Conservation (phyloP, 2,797 vertebrate species). For the Cyprinella venusta region DNA sequence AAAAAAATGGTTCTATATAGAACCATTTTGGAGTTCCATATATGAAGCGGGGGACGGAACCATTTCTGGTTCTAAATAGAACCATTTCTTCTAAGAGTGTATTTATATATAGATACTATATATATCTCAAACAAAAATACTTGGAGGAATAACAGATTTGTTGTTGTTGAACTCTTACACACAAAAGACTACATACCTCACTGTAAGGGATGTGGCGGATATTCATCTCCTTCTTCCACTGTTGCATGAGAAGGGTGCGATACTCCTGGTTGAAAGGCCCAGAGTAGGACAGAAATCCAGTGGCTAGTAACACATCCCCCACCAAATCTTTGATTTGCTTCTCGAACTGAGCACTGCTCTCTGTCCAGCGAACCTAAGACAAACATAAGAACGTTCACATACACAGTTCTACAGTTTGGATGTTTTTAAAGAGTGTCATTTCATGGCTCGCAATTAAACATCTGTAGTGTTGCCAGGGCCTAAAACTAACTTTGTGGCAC, state of each 20-base stretch:
- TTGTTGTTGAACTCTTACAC: neutral
- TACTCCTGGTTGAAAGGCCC: slow-evolving; percentile 90
- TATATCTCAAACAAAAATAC: neutral
- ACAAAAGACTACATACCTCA: slow-evolving; percentile 70
- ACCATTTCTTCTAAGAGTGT: too few relatives aligned
- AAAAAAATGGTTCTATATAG: too few relatives aligned
- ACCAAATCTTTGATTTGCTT: slow-evolving; percentile 81
- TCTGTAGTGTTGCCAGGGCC: neutral
- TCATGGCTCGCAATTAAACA: neutral
- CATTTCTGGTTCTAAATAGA: too few relatives aligned
- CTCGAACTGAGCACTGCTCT: slow-evolving; percentile 82
- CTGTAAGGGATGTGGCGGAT: slow-evolving; percentile 79
- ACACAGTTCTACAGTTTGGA: neutral
- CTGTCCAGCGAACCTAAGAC: slow-evolving; percentile 82
- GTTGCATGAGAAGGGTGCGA: slow-evolving; percentile 77
- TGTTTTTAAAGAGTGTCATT: neutral
- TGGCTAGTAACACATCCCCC: slow-evolving; percentile 83
- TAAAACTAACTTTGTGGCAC: neutral
- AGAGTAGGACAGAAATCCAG: slow-evolving; percentile 86
- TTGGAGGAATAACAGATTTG: neutral
- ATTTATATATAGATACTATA: too few relatives aligned
- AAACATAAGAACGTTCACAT: slow-evolving; percentile 1
- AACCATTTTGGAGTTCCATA: too few relatives aligned
- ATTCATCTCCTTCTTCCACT: slow-evolving; percentile 83
- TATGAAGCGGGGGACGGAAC: too few relatives aligned